A percentile compares a stretch with the other conserved stretches of the same genome.
Evolutionary conservation across 2,113 vertebrate genomes (phyloP).

Genomic region (Butorides virescens): DNA sequence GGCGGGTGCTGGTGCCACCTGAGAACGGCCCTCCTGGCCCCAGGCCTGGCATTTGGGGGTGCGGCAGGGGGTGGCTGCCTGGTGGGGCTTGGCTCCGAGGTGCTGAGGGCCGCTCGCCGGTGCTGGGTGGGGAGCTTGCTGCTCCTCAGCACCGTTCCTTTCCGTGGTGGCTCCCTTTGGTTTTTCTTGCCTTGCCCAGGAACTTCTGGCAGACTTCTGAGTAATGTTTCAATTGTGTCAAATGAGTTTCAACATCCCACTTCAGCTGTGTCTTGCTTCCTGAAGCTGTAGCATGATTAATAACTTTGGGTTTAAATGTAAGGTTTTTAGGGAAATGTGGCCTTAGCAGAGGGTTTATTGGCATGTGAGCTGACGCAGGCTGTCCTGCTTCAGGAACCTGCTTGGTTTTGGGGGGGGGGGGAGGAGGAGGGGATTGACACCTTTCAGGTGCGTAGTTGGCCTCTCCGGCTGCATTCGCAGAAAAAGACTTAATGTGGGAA

Average conservation of each 20-base stretch:
- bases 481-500: not conserved
- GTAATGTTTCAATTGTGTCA: not conserved
- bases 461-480: not conserved
- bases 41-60: not conserved
- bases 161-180: too few species aligned
- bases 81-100: not conserved
- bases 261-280: not conserved
- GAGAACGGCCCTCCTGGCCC: not conserved
- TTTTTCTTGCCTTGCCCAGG: not conserved
- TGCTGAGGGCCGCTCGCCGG: not conserved
- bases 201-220: not conserved
- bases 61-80: too few species aligned
- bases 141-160: not conserved
- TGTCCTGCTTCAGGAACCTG: not conserved
- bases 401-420: accelerated
- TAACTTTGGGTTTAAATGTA: not conserved
- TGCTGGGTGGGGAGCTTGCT: not conserved
- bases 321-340: not conserved
- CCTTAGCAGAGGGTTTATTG: not conserved
- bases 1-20: not conserved
- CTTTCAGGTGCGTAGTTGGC: not conserved
- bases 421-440: accelerated
- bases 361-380: accelerated
- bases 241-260: accelerated
- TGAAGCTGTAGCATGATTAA: not conserved